phyloP scores from a whole-genome alignment of 2,888 invertebrate genomes.

The Parnassius glacialis region DNA sequence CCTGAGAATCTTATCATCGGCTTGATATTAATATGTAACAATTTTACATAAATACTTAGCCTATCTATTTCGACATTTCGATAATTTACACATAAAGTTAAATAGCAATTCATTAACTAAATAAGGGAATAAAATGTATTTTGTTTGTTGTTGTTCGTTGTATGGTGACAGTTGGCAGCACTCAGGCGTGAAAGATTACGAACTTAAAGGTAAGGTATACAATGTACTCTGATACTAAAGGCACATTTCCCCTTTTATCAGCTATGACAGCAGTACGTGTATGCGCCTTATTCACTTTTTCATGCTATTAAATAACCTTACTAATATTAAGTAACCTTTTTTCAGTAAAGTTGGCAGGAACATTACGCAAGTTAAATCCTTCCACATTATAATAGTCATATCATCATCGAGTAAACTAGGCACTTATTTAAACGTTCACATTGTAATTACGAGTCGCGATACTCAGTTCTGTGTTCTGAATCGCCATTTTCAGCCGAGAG shows the following conservation, averaged over 20 bases:
- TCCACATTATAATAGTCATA: neutral
- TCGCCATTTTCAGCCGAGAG: slow-evolving; percentile 4
- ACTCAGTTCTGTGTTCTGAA: slow-evolving; percentile 2
- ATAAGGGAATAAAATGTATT: neutral
- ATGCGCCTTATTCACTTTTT: slow-evolving; percentile 3
- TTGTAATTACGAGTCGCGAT: neutral
- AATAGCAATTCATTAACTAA: neutral
- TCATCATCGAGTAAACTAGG: neutral
- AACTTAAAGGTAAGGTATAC: too few relatives aligned
- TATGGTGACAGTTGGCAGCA: too few relatives aligned
- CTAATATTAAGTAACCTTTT: slow-evolving; percentile 14
- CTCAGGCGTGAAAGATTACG: too few relatives aligned
- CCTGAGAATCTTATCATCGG: slow-evolving; percentile 5
- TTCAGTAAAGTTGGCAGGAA: slow-evolving; percentile 6
- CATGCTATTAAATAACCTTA: slow-evolving; percentile 2
- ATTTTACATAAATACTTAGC: slow-evolving; percentile 17
- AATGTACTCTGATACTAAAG: too few relatives aligned
- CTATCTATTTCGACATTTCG: neutral
- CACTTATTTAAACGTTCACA: slow-evolving; percentile 3
- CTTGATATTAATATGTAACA: neutral
- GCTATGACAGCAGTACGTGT: slow-evolving; percentile 8
- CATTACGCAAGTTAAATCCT: neutral
- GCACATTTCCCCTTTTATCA: too few relatives aligned
- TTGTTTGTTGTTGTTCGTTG: neutral
- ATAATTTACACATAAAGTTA: neutral